Conservation (phyloP, 2,113 vertebrate species). For the Chinchilla lanigera region DNA sequence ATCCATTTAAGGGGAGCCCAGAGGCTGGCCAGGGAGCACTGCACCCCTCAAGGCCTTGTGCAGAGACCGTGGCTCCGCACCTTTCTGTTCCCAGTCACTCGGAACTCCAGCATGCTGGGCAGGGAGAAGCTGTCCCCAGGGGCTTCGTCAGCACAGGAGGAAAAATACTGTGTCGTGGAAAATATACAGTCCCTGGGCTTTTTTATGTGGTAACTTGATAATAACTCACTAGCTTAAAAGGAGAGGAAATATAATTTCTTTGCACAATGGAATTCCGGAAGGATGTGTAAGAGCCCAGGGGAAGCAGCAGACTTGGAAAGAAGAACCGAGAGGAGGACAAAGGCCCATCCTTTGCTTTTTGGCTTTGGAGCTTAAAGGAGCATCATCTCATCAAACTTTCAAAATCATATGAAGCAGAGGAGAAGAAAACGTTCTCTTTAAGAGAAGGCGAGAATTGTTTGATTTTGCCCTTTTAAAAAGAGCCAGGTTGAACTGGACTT, state of each 20-base stretch:
- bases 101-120: background rate
- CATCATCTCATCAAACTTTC: background rate
- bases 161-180: background rate
- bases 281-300: background rate
- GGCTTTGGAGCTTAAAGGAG: background rate
- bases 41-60: background rate
- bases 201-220: background rate
- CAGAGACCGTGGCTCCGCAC: background rate
- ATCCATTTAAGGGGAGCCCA: constrained; percentile 25
- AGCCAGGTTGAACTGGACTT: background rate
- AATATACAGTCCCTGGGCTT: background rate
- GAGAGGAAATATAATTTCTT: background rate
- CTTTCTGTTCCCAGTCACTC: background rate
- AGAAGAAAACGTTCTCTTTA: constrained; percentile 2
- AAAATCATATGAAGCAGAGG: background rate
- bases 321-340: background rate
- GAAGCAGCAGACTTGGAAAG: background rate
- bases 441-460: background rate
- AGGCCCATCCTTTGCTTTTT: background rate
- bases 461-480: background rate
- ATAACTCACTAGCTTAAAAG: constrained; percentile 14
- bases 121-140: background rate
- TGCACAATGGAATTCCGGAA: constrained; percentile 3
- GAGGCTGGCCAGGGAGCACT: background rate
- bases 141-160: background rate